These are phyloP conservation scores for Cancer borealis DNA, from an alignment of 2,888 invertebrate genomes.

Conservation along the genomic window DNA sequence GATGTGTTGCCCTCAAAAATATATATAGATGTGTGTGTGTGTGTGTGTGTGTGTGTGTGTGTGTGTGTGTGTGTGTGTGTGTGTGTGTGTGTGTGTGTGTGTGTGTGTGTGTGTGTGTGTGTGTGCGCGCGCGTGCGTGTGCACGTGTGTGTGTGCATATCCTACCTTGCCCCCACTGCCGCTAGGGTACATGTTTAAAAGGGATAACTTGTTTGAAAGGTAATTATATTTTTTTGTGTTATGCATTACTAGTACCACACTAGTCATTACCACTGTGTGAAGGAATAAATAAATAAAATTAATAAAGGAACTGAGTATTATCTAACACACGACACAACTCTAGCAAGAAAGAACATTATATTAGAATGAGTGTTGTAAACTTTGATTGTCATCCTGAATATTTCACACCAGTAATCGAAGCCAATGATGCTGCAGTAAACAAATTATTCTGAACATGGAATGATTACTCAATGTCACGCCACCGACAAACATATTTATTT, in stretches of 20 bases:
- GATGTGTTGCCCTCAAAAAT: neutral
- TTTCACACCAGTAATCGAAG: neutral
- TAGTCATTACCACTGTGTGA: neutral
- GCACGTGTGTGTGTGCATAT: neutral
- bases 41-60: conserved; percentile 39
- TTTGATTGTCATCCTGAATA: neutral
- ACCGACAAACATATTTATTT: too few relatives aligned
- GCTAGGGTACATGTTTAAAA: neutral
- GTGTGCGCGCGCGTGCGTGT: neutral
- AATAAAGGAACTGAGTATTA: neutral
- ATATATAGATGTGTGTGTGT: neutral
- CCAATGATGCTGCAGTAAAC: neutral
- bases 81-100: conserved; percentile 9
- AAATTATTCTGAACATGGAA: neutral
- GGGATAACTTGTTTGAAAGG: neutral
- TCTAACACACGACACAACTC: neutral
- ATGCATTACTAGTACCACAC: neutral
- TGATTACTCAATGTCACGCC: neutral
- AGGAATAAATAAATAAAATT: neutral
- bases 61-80: conserved; percentile 53
- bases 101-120: neutral
- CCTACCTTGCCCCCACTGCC: neutral
- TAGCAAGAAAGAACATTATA: neutral
- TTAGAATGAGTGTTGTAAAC: neutral
- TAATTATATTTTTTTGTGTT: neutral